These are phyloP conservation scores for Clavelina lepadiformis DNA, from an alignment of 23 tunicate genomes.

Conservation along the genomic window DNA sequence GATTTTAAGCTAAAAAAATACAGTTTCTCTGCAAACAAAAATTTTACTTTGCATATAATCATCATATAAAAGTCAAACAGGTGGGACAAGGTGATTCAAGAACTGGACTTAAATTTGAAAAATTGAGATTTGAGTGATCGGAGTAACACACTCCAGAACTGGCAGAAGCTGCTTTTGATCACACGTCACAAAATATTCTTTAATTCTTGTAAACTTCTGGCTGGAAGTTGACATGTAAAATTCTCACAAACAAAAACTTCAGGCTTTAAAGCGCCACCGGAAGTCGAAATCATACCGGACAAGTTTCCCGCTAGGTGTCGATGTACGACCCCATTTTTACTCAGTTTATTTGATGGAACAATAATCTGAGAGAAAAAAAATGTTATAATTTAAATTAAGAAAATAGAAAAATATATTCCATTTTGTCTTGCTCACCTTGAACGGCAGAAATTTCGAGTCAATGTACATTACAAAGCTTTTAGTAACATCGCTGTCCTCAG, in stretches of 20 bases:
- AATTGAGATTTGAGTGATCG: not conserved
- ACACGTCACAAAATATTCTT: constrained; percentile 4
- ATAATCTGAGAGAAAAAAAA: too few species aligned
- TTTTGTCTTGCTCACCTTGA: constrained; percentile 29
- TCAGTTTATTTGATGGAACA: constrained; percentile 11
- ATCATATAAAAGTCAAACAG: not conserved
- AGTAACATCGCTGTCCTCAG: constrained; percentile 2
- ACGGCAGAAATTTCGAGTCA: constrained; percentile 16
- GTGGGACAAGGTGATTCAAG: not conserved
- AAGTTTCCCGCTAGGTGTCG: constrained; percentile 32
- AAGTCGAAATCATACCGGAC: constrained; percentile 7
- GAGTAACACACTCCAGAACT: not conserved
- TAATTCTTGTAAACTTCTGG: constrained; percentile 6
- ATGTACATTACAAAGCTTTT: constrained; percentile 4
- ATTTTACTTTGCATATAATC: too few species aligned
- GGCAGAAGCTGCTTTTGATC: not conserved
- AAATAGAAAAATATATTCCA: too few species aligned
- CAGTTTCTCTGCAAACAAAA: too few species aligned
- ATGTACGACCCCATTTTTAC: constrained; percentile 16
- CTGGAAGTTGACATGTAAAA: constrained; percentile 42
- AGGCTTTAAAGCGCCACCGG: constrained; percentile 7
- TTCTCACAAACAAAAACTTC: constrained; percentile 45
- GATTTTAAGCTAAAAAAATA: too few species aligned
- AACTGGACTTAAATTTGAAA: not conserved
- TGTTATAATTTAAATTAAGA: too few species aligned